Base-by-base conservation (phyloP, 2,888 invertebrate genomes). In the Lucinisca nassula region DNA sequence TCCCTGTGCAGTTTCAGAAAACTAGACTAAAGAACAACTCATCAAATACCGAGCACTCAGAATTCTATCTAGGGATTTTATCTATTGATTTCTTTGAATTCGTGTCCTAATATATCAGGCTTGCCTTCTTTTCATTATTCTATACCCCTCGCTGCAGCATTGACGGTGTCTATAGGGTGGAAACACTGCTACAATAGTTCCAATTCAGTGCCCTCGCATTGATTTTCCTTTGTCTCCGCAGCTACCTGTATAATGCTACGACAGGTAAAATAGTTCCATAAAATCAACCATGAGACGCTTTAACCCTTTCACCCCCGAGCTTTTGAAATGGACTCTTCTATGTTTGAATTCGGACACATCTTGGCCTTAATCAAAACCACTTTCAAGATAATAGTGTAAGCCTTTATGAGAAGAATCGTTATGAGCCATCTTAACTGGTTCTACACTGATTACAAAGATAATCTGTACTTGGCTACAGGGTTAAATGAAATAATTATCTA, bases 71-170 rank as follows among this genome's bases (percentile, higher is more conserved):
- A 17, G 67, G 67, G 67, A 67, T 67, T 67, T 27, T 21, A 67
- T 67, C 67, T 67, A 67, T 67, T 67, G 67, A 67, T 67, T 67
- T 67, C 67, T 67, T 32, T 35, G 67, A 35, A 30, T 35, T 67
- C 67, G 32, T 67, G 67, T 67, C 67, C 67, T 67, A 67, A 67
- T 67, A 67, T 67, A 67, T 67, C 67, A 67, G 30, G 67, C 35
- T 67, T 32, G 32, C 35, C 67, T 67, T 67, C 67, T 67, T 67
- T 67, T 67, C 67, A 67, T 67, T 67, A 67, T 67, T 32, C 35
- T 67, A 67, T 35, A 35, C 67, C 67, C 67, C 67, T 67, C 32
- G 67, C 35, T 67, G 35, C 17, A 32, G 67, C 67, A 35, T 32
- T 67, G 35, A 67, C 17, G 35, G 35, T 32, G 35, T 35, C 67